phyloP scores from a whole-genome alignment of 1,140 invertebrate genomes.

The Brachionus calyciflorus region DNA sequence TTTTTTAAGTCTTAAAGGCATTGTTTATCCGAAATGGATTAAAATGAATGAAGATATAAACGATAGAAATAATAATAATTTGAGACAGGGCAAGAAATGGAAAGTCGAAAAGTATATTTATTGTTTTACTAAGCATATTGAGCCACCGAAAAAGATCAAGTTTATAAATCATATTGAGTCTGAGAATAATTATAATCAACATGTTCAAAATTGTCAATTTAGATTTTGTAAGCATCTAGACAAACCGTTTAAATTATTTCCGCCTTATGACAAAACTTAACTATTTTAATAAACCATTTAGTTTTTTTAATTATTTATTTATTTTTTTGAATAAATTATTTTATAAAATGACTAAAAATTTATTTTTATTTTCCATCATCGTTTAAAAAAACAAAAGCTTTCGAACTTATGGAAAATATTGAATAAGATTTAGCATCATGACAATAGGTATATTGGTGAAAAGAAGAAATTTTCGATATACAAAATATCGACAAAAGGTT shows the following conservation, averaged over 20 bases:
- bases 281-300: too few species aligned
- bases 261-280: too few species aligned
- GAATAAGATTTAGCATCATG: too few species aligned
- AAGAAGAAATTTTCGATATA: too few species aligned
- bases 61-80: constrained; percentile 9
- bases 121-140: constrained; percentile 14
- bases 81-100: constrained; percentile 6
- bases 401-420: too few species aligned
- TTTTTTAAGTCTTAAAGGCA: not conserved
- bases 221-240: not conserved
- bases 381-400: too few species aligned
- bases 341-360: too few species aligned
- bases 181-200: constrained; percentile 1
- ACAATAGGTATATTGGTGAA: too few species aligned
- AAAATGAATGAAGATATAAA: not conserved
- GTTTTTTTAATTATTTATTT: too few species aligned
- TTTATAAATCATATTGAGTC: not conserved
- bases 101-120: constrained; percentile 6
- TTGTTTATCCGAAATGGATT: constrained; percentile 36
- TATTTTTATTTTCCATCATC: too few species aligned
- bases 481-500: too few species aligned
- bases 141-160: constrained; percentile 7
- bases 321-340: too few species aligned
- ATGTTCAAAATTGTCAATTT: constrained; percentile 28
- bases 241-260: not conserved